A percentile compares a stretch with the other conserved stretches of the same genome.
Conservation (phyloP, 2,113 vertebrate species). For the Dipodomys spectabilis region DNA sequence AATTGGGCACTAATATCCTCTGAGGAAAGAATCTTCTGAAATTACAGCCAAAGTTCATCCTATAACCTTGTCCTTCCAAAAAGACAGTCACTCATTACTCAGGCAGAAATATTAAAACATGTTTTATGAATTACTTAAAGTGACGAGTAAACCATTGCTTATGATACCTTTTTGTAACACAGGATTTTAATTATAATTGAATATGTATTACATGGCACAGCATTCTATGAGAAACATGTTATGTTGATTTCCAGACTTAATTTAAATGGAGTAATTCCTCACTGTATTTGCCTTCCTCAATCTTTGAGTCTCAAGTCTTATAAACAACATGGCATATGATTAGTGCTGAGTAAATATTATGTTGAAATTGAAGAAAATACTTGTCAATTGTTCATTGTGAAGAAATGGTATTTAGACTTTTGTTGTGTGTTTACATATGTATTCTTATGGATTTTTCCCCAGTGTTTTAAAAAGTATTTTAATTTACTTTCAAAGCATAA, state of each 20-base stretch:
- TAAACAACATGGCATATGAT: not conserved
- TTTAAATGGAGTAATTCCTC: not conserved
- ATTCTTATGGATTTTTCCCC: not conserved
- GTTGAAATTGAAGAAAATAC: not conserved
- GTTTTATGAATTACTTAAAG: not conserved
- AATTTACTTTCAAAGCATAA: constrained; percentile 14
- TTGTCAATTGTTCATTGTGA: not conserved
- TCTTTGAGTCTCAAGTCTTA: not conserved
- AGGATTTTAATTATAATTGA: constrained; percentile 1
- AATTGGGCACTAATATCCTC: not conserved
- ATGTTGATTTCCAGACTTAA: not conserved
- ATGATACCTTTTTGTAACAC: not conserved
- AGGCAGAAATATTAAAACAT: not conserved
- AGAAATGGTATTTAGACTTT: not conserved
- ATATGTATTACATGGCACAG: not conserved
- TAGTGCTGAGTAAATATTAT: not conserved
- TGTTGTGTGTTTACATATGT: not conserved
- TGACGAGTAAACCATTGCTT: not conserved
- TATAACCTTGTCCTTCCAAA: not conserved
- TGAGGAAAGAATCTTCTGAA: not conserved
- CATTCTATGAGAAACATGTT: not conserved
- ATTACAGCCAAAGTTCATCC: not conserved
- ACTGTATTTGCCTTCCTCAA: not conserved
- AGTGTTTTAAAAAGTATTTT: not conserved
- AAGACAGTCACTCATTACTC: not conserved